A percentile compares a stretch with the other conserved stretches of the same genome.
Conservation (phyloP, 2,888 invertebrate genomes). For the Abscondita cerata region DNA sequence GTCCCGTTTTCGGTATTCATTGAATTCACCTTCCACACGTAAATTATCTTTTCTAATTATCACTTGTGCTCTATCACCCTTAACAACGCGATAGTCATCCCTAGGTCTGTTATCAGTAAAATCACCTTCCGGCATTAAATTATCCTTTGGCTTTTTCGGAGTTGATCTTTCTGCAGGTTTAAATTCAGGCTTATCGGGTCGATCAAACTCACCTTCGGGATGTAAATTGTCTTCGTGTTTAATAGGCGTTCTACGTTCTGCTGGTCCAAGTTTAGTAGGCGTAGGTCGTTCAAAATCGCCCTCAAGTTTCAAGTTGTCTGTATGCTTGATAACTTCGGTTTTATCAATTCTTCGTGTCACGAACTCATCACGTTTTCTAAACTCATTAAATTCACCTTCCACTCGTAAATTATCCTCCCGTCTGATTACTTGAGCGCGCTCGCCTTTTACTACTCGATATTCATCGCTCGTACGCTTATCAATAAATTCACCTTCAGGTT, state of each 20-base stretch:
- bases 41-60: conserved; percentile 72
- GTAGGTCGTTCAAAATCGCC: conserved; percentile 58
- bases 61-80: conserved; percentile 68
- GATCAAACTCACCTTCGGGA: conserved; percentile 65
- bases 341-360: conserved; percentile 68
- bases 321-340: conserved; percentile 60
- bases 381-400: conserved; percentile 63
- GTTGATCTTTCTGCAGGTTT: conserved; percentile 64
- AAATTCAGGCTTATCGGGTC: conserved; percentile 54
- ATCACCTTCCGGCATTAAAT: conserved; percentile 72
- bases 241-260: conserved; percentile 54
- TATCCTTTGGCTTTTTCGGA: conserved; percentile 60
- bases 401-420: conserved; percentile 60
- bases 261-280: conserved; percentile 51
- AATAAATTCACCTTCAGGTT: conserved; percentile 70
- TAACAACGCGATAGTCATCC: conserved; percentile 63
- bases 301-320: conserved; percentile 63
- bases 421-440: conserved; percentile 65
- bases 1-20: conserved; percentile 60
- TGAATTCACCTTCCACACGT: conserved; percentile 71
- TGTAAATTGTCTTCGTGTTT: conserved; percentile 63
- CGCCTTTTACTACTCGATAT: conserved; percentile 62
- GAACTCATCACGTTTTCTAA: conserved; percentile 42
- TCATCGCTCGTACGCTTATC: conserved; percentile 63
- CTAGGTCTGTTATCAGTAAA: conserved; percentile 60